Evolutionary conservation across 2,113 vertebrate genomes (phyloP), one percentile per base, ranked within the genome.

Genomic region (Pungitius pungitius): DNA sequence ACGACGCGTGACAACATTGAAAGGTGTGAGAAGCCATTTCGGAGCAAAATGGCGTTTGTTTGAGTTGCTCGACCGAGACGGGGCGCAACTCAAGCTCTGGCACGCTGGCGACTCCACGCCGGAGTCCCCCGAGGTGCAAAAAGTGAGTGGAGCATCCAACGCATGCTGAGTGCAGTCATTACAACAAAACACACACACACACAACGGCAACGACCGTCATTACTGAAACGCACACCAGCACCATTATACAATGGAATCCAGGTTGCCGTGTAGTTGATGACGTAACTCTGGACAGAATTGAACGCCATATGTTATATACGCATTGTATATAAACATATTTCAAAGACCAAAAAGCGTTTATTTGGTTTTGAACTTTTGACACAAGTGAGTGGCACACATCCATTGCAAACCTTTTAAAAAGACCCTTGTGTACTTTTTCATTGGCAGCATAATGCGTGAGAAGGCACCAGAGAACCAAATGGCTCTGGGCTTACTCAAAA

Each of bases 111-210:
- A 94, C 89, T 91, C 92, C 93, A 96, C 94, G 94, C 90, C n/a
- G 93, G 92, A 87, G 74, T 81, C 92, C 93, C n/a, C n/a, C 30
- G 95, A 90, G 94, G 94, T 94, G 95, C 96, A 96, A 94, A 96
- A 95, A 94, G 88, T 94, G 93, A 94, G 95, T 94, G 92, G 93
- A 95, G 96, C 94, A 95, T 94, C 94, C 93, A 94, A 92, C 93
- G 93, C 97, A 99, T 99, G 97, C 97, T 95, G 93, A 93, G 94
- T 96, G 95, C 95, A 96, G 89, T 95, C 94, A 90, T 84, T 93
- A 95, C 89, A 94, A 90, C 88, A 94, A 94, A 35, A 35, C 33
- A 35, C 30, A 30, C 3, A 87, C 86, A 70, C 39, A 82, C 62
- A 92, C 88, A 92, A 91, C 92, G 88, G 88, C 87, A 91, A 92